Evolutionary conservation across 2,888 invertebrate species (phyloP).

Genomic region (Plusia festucae): DNA sequence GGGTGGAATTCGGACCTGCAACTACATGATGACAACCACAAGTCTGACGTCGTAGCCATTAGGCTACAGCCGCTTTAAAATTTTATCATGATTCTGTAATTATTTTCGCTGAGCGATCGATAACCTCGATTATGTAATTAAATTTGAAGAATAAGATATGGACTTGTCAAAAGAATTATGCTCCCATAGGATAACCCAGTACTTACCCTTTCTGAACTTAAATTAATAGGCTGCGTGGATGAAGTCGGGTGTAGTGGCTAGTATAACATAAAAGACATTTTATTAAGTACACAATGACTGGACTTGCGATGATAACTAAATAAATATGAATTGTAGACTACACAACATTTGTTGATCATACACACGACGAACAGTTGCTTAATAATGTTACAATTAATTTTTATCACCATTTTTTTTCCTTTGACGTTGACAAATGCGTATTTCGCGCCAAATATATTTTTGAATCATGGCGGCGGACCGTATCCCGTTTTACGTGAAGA

Average conservation of each 20-base stretch:
- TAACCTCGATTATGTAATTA: too few relatives aligned
- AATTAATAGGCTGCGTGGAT: neutral
- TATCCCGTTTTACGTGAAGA: constrained; percentile 66
- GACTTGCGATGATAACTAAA: neutral
- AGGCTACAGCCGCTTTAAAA: too few relatives aligned
- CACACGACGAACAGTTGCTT: neutral
- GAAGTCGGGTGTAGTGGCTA: too few relatives aligned
- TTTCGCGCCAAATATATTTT: constrained; percentile 70
- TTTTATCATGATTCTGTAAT: too few relatives aligned
- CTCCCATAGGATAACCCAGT: too few relatives aligned
- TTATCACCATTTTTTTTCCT: constrained; percentile 3
- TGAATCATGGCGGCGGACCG: constrained; percentile 73
- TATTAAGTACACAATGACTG: neutral
- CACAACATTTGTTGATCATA: neutral
- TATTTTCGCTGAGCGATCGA: too few relatives aligned
- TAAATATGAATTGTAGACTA: neutral
- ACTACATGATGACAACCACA: too few relatives aligned
- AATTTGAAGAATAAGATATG: too few relatives aligned
- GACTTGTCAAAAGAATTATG: too few relatives aligned
- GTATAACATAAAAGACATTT: neutral
- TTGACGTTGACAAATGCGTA: constrained; percentile 39
- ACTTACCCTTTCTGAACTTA: too few relatives aligned
- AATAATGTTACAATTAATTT: constrained; percentile 26
- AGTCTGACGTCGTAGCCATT: too few relatives aligned
- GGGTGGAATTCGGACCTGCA: too few relatives aligned